Evolutionary conservation across 2,797 vertebrate species (phyloP), one percentile per base, ranked within the genome.

Genomic region (Sebastes taczanowskii): DNA sequence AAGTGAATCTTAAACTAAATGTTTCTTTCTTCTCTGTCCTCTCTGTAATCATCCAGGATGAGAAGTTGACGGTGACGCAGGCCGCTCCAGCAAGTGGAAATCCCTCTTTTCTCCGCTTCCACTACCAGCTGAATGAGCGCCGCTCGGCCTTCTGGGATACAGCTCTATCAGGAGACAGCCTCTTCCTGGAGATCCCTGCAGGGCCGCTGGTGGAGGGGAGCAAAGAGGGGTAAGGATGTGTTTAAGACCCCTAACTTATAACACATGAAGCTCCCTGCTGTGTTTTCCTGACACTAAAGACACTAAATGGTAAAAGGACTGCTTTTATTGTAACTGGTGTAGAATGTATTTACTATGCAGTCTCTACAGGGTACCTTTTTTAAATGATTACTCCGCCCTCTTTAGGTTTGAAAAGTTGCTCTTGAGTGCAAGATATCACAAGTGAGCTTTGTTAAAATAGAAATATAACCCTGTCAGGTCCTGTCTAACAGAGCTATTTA

Each of bases 21-120:
- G 2, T 14, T 30, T n/a, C 11, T 23, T 22, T 55, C 30, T 22
- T 10, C 1, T 58, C 2, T 9, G 5, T 58, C 16, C 11, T 14
- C 5, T 6, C n/a, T 62, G 18, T 61, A 5, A 55, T 62, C 2
- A 8, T 25, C 0, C 92, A 99, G 98, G 97, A 97, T 83, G 96
- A 97, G 86, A 97, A 97, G 95, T 95, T 99, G 93, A 98, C 97
- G 23, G 98, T 99, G 95, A 98, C 97, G 58, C 97, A 97, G 95
- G 95, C 95, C 74, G 86, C 96, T 92, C 92, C 97, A 63, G 96
- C 91, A 80, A 95, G 95, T 1, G 97, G 97, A 91, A 95, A 95
- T 85, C 94, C 96, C 81, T 94, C 97, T 42, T 79, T 97, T 72
- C 94, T 99, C 86, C 96, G 95, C 94, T 99, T 99, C 94, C 97